Conservation (phyloP, 1,140 invertebrate species). For the Prorops nasuta region DNA sequence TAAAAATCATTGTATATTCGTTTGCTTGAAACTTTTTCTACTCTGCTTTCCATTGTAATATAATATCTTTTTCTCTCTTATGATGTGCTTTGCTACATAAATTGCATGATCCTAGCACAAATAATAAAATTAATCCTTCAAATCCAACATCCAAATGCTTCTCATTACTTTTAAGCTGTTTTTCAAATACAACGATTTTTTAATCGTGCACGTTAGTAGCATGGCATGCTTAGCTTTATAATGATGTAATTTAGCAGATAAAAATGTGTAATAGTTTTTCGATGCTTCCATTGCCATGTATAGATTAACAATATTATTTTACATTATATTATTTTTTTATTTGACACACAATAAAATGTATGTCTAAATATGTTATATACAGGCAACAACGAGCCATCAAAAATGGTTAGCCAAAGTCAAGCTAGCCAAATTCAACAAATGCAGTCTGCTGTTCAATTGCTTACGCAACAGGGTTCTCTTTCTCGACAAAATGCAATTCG, state of each 20-base stretch:
- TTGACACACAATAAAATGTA: neutral
- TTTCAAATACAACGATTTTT: too few species aligned
- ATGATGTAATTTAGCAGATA: too few species aligned
- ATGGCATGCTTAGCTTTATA: too few species aligned
- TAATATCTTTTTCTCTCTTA: constrained; percentile 2
- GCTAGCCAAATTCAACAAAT: constrained; percentile 46
- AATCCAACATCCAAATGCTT: too few species aligned
- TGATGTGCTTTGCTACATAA: constrained; percentile 5
- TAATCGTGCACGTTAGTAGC: too few species aligned
- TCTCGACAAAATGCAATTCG: constrained; percentile 39
- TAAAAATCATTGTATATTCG: constrained; percentile 33
- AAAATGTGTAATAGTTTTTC: too few species aligned
- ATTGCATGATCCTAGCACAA: too few species aligned
- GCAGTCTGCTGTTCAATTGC: constrained; percentile 48
- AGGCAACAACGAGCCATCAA: constrained; percentile 44
- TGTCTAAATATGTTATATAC: constrained; percentile 15
- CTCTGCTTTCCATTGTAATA: constrained; percentile 26
- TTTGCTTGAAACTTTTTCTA: constrained; percentile 31
- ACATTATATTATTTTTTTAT: neutral
- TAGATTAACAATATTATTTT: neutral
- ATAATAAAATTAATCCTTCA: too few species aligned
- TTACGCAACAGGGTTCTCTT: constrained; percentile 36
- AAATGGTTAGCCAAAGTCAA: constrained; percentile 44
- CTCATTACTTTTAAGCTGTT: too few species aligned
- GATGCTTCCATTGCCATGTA: too few species aligned